phyloP scores from a whole-genome alignment of 1,140 invertebrate species.

The Schlechtendalia chinensis region DNA sequence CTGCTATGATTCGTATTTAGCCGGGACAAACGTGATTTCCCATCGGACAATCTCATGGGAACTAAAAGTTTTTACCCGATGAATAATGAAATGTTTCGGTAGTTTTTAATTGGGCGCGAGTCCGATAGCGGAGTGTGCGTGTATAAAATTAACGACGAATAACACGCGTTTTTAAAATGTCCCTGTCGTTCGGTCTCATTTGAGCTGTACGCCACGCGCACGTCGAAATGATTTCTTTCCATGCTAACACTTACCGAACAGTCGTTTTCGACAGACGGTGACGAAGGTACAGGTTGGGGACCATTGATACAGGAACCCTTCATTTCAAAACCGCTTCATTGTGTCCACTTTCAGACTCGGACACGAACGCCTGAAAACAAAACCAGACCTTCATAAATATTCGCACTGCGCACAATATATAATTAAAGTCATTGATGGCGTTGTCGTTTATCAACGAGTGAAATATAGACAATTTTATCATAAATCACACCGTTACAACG shows the following conservation, averaged over 20 bases:
- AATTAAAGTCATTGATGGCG: too few relatives aligned
- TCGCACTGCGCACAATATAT: too few relatives aligned
- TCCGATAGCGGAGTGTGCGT: too few relatives aligned
- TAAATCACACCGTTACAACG: too few relatives aligned
- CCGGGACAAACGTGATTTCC: constrained; percentile 7
- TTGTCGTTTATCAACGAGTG: too few relatives aligned
- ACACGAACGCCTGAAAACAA: too few relatives aligned
- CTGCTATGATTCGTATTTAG: constrained; percentile 32
- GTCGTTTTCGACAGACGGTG: neutral
- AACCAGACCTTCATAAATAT: too few relatives aligned
- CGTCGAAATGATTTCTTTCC: neutral
- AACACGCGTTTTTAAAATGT: too few relatives aligned
- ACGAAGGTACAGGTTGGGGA: neutral
- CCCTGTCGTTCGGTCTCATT: neutral
- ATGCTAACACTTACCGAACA: neutral
- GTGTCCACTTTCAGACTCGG: neutral
- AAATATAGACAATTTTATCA: too few relatives aligned
- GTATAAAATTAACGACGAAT: too few relatives aligned
- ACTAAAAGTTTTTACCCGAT: neutral
- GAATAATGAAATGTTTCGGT: constrained; percentile 21
- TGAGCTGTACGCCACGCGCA: neutral
- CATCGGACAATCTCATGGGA: neutral
- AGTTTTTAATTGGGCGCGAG: neutral
- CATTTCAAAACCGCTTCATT: constrained; percentile 5
- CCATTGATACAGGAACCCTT: constrained; percentile 9